Percentiles rank a stretch among this genome's conserved stretches.
These are phyloP conservation scores for Acheta domesticus DNA, from an alignment of 2,888 invertebrate species.

Conservation along the genomic window DNA sequence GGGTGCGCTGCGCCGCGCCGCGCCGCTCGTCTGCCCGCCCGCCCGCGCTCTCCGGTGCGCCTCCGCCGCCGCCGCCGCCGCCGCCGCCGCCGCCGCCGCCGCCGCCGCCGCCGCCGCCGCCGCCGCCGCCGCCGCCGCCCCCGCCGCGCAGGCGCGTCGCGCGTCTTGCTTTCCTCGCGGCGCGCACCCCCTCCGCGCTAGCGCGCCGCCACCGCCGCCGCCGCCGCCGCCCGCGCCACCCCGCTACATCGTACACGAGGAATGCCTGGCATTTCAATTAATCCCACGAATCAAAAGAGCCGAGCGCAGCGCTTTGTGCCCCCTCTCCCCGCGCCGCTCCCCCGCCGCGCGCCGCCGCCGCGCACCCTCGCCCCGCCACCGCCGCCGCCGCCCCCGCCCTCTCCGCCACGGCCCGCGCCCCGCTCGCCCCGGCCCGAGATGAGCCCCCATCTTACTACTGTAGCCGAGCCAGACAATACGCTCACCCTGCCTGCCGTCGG, in stretches of 20 bases:
- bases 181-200: constrained; percentile 22
- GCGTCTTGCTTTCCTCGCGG: neutral
- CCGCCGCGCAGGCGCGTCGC: constrained; percentile 12
- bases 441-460: constrained; percentile 19
- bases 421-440: constrained; percentile 21
- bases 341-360: constrained; percentile 19
- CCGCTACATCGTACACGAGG: constrained; percentile 37
- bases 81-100: neutral
- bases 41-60: no score
- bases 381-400: constrained; percentile 21
- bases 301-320: constrained; percentile 36
- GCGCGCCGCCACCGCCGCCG: constrained; percentile 20
- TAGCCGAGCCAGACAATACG: neutral
- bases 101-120: neutral
- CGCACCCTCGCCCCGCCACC: no score
- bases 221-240: constrained; percentile 20
- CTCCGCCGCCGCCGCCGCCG: neutral
- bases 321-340: constrained; percentile 29
- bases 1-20: neutral
- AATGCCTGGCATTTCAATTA: constrained; percentile 44
- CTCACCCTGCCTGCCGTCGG: neutral
- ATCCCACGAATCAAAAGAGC: constrained; percentile 40
- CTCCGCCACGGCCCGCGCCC: constrained; percentile 19
- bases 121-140: neutral
- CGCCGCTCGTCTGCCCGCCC: neutral